phyloP scores from a whole-genome alignment of 2,113 vertebrate species.

The Mystacornis crossleyi region DNA sequence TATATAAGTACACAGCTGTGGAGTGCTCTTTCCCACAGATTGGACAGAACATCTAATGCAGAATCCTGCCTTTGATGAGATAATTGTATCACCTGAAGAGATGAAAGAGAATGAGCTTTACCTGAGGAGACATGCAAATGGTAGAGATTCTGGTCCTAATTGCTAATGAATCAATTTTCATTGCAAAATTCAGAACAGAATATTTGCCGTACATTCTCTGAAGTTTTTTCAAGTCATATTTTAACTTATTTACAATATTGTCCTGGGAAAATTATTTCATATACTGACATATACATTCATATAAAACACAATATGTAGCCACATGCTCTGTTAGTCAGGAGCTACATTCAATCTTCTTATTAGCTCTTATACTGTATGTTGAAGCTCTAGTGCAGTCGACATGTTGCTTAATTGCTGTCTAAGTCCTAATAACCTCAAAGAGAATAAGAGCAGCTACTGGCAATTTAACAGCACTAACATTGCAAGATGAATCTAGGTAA shows the following conservation, averaged over 20 bases:
- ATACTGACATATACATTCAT: not conserved
- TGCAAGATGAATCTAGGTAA: constrained; percentile 61
- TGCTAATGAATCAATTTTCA: not conserved
- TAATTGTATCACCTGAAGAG: not conserved
- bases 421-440: constrained; percentile 67
- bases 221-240: not conserved
- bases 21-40: not conserved
- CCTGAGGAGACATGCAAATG: not conserved
- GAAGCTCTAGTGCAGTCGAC: not conserved
- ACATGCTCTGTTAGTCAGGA: not conserved
- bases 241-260: not conserved
- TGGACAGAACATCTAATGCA: not conserved
- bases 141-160: not conserved
- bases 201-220: not conserved
- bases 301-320: not conserved
- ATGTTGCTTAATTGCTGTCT: constrained; percentile 68
- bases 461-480: constrained; percentile 64
- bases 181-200: not conserved
- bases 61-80: not conserved
- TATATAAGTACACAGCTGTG: not conserved
- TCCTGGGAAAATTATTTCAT: not conserved
- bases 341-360: not conserved
- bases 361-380: not conserved
- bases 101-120: not conserved
- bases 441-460: constrained; percentile 62